Base-by-base conservation (phyloP, 2,888 invertebrate species). In the Scaptomyza reducta region DNA sequence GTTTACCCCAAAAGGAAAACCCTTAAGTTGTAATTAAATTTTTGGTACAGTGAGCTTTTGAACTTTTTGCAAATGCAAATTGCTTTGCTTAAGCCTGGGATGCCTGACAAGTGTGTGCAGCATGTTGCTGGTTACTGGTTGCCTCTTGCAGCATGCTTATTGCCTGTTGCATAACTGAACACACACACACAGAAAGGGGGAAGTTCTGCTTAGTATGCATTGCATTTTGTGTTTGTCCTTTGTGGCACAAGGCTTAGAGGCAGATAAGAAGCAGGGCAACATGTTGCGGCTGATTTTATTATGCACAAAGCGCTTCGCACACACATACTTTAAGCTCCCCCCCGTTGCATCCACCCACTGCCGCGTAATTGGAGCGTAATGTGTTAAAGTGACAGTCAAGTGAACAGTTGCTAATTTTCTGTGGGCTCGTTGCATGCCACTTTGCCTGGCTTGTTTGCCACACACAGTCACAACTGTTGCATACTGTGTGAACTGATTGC, bases 351-450 rank as follows among this genome's bases (percentile, higher is more conserved):
- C 16, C 1, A 16, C 1, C 11, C 45, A 3, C 11, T 22, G 0
- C 40, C 40, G 58, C 75, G 83, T 86, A 85, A 85, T 86, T 85
- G 84, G 79, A 86, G 81, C 86, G 86, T 86, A 85, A 85, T 86
- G 83, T 79, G 84, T 76, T 78, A 78, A 85, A 83, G 81, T 78
- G 81, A 71, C 81, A 77, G 75, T 67, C 75, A 83, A 79, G 70
- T 77, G 78, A 84, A 76, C 76, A 68, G 73, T 67, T 58, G 79
- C 69, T 79, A 84, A 82, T 84, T 82, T 81, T 77, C 74, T 68
- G 68, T 60, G 75, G 67, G 68, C 59, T 76, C 70, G 62, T 31
- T 16, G 46, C 16, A 2, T 10, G 18, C 33, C 33, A 3, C 1
- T n/a, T 1, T 14, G 38, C 31, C 11, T 49, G 71, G 62, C 71